These are phyloP conservation scores for Cremastobaeus sp. DNA, from an alignment of 2,888 invertebrate genomes.

Conservation along the genomic window DNA sequence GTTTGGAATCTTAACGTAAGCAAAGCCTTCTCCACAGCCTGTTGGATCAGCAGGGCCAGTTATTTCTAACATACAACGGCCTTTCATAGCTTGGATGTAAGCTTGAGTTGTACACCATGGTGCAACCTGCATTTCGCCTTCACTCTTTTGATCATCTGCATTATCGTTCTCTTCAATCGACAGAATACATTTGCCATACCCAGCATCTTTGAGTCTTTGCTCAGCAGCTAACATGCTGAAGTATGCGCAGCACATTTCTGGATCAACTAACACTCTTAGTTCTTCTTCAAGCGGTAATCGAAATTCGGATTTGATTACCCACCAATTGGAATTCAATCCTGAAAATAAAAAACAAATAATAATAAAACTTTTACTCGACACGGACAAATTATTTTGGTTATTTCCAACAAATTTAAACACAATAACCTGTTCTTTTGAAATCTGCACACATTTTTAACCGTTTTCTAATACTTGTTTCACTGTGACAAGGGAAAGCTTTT, in stretches of 20 bases:
- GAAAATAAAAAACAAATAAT: too few species aligned
- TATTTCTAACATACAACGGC: slow-evolving; percentile 96
- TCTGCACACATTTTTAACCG: slow-evolving; percentile 97
- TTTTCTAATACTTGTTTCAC: slow-evolving; percentile 98
- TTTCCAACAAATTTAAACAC: too few species aligned
- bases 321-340: slow-evolving; percentile 91
- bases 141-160: slow-evolving; percentile 25
- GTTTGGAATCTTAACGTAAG: slow-evolving; percentile 97
- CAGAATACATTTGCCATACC: slow-evolving; percentile 80
- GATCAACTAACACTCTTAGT: slow-evolving; percentile 98
- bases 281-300: slow-evolving; percentile 98
- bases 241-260: slow-evolving; percentile 98
- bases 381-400: too few species aligned
- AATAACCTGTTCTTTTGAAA: slow-evolving; percentile 93
- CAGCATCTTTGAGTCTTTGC: slow-evolving; percentile 94
- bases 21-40: slow-evolving; percentile 98
- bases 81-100: slow-evolving; percentile 98
- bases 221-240: slow-evolving; percentile 99
- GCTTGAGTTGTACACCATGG: slow-evolving; percentile 99
- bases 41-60: slow-evolving; percentile 97
- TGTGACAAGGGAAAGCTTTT: slow-evolving; percentile 97
- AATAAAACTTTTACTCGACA: too few species aligned
- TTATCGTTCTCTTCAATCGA: slow-evolving; percentile 31
- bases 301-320: slow-evolving; percentile 96
- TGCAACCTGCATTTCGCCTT: slow-evolving; percentile 85